Evolutionary conservation across 2,113 vertebrate genomes (phyloP).

Genomic region (Macroglossus sobrinus): DNA sequence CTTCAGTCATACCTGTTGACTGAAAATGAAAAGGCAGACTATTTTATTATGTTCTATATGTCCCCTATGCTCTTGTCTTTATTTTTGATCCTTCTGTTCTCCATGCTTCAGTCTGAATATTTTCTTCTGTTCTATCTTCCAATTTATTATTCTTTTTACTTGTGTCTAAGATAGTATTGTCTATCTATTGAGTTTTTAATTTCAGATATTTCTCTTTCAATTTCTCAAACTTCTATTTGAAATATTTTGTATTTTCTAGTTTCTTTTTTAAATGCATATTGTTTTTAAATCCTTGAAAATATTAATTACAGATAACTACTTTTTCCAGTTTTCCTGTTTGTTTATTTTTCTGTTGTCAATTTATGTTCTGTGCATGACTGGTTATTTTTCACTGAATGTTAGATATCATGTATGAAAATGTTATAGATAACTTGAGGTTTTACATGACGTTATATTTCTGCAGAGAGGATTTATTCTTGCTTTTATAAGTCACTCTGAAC

Average conservation of each 20-base stretch:
- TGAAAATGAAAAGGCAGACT: neutral
- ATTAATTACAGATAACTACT: neutral
- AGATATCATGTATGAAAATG: neutral
- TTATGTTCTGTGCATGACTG: neutral
- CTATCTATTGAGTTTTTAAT: constrained; percentile 14
- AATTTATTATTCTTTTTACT: neutral
- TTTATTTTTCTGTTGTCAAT: constrained; percentile 27
- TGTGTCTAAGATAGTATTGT: neutral
- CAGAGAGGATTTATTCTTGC: constrained; percentile 18
- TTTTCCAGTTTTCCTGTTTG: neutral
- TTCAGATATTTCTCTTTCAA: neutral
- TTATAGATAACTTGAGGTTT: neutral
- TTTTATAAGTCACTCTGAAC: neutral
- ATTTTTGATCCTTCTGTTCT: neutral
- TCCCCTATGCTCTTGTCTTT: neutral
- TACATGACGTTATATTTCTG: neutral
- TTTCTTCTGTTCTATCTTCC: neutral
- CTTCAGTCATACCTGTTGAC: neutral
- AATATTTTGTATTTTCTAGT: constrained; percentile 1
- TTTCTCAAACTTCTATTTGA: neutral
- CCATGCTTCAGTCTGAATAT: neutral
- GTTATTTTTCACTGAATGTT: neutral
- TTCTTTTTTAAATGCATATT: neutral
- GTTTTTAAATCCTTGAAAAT: constrained; percentile 36
- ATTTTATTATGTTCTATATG: neutral